A percentile compares a stretch with the other conserved stretches of the same genome.
Conservation (phyloP, 2,113 vertebrate genomes). For the Charina bottae region DNA sequence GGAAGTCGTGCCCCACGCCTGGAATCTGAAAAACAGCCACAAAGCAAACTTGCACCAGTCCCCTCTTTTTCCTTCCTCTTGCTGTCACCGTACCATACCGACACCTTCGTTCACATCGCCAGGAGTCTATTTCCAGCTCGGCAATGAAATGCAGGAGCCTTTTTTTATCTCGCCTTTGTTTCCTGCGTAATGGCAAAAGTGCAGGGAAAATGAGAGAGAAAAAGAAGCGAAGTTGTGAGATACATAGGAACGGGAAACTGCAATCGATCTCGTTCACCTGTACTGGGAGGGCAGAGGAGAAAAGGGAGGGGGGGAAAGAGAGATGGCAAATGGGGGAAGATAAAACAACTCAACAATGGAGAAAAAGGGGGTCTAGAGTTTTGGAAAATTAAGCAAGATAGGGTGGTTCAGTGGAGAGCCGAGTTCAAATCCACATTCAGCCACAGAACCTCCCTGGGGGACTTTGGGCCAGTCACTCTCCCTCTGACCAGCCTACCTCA, state of each 20-base stretch:
- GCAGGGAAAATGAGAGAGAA: background rate
- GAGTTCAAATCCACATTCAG: no score
- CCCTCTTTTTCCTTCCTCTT: background rate
- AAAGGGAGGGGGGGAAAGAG: no score
- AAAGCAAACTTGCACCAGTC: background rate
- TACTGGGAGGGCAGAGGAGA: background rate
- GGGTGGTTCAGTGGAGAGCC: no score
- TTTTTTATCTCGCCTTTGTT: slow-evolving; percentile 22
- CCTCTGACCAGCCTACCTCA: no score
- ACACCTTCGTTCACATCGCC: background rate
- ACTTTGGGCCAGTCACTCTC: no score
- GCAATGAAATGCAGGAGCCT: background rate
- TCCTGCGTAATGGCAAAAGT: background rate
- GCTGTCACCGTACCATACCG: background rate
- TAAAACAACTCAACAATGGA: no score
- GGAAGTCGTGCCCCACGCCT: background rate
- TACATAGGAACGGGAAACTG: background rate
- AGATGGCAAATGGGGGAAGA: no score
- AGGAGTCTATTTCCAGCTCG: slow-evolving; percentile 23
- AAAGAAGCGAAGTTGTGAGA: background rate
- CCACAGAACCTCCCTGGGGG: no score
- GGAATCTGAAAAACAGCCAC: background rate
- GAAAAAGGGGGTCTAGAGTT: no score
- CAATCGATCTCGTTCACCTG: background rate
- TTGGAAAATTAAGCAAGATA: no score